Evolutionary conservation across 2,888 invertebrate species (phyloP), one percentile per base, ranked within the genome.

Genomic region (Catocala fraxini): DNA sequence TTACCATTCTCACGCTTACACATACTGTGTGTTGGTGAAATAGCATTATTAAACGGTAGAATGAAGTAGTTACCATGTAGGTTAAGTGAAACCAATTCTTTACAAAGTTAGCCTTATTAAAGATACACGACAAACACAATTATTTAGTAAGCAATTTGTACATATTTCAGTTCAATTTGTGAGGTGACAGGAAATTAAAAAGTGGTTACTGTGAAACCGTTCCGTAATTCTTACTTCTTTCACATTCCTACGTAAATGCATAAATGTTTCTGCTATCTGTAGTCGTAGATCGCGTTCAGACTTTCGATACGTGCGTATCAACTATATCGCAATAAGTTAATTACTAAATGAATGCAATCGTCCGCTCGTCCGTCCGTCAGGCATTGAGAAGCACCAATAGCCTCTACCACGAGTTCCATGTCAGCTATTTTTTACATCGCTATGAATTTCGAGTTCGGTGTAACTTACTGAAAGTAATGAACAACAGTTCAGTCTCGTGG

Each of bases 1-100:
- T 84, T 85, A 83, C 83, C 71, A 80, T 87, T 86, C 87, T 83
- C 86, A 88, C 84, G 83, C 80, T 80, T 70, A 63, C 71, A 62
- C 66, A 73, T 66, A 70, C 49, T 61, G 6, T 46, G 53, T 58
- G 6, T 52, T 41, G 49, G 35, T 47, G 48, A 49, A 46, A 51
- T 53, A 45, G n/a, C 6, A 11, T 6, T 39, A 6, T 39, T 9
- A 2, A 39, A 9, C 25, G 0, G 3, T 25, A 25, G 25, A 25
- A 25, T 35, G 1, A 35, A 35, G 7, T 35, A 7, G 35, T 35
- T 2, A 6, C 35, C 6, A 7, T 39, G 9, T 39, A 1, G 35
- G 35, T 39, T 25, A 25, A 25, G 25, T 25, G 25, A 3, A 25
- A 25, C 25, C 25, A 25, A 25, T 25, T 25, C 1, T 25, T 25